Conservation (phyloP, 2,888 invertebrate genomes). For the Drosophila neonasuta region DNA sequence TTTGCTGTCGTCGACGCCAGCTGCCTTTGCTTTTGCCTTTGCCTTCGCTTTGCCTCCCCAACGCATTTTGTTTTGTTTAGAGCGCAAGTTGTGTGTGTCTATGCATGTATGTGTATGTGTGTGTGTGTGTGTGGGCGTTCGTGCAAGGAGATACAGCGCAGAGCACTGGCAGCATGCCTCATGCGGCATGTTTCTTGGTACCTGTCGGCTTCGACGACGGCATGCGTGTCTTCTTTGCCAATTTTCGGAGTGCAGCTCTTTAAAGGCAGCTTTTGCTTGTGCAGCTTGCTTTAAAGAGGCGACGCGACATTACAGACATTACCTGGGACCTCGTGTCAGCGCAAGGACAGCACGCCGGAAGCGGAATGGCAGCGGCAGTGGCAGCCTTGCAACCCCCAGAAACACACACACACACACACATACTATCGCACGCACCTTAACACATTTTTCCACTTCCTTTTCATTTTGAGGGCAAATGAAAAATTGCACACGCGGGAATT, state of each 20-base stretch:
- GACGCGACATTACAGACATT: constrained; percentile 41
- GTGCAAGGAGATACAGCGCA: not conserved
- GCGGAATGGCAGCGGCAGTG: constrained; percentile 21
- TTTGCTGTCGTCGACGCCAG: constrained; percentile 69
- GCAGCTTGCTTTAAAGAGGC: constrained; percentile 43
- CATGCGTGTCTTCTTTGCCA: constrained; percentile 15
- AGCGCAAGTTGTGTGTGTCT: constrained; percentile 51
- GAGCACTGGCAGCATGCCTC: constrained; percentile 46
- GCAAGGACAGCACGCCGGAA: constrained; percentile 71
- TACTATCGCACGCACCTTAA: constrained; percentile 66
- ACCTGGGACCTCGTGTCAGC: constrained; percentile 47
- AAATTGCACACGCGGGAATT: constrained; percentile 81
- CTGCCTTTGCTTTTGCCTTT: constrained; percentile 45
- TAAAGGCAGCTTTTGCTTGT: constrained; percentile 36
- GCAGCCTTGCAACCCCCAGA: constrained; percentile 34
- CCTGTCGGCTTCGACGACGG: constrained; percentile 37
- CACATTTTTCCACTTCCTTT: constrained; percentile 77
- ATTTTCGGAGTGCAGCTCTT: constrained; percentile 33
- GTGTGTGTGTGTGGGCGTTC: constrained; percentile 25
- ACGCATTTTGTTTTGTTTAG: constrained; percentile 76
- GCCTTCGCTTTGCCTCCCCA: constrained; percentile 36
- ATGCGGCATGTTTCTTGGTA: constrained; percentile 63
- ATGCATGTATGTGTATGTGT: constrained; percentile 25
- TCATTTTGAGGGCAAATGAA: constrained; percentile 78
- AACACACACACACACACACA: constrained; percentile 15